Base-by-base conservation (phyloP, 2,113 vertebrate genomes). In the Chlamydotis undulata region DNA sequence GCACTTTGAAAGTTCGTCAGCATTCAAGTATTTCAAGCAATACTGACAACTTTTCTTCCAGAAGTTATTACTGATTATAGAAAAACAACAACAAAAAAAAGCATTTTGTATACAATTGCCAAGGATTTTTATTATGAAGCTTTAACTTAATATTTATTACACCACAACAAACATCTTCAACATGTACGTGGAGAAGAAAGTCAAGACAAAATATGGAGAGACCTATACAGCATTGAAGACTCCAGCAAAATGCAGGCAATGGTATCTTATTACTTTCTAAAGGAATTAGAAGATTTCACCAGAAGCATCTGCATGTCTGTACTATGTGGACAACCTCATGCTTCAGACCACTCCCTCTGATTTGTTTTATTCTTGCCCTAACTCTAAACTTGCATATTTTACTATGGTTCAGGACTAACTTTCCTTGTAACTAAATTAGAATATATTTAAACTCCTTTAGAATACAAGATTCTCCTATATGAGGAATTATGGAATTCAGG, bases 401-500 rank as follows among this genome's bases (percentile, higher is more conserved):
- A 33, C 14, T 52, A 24, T 22, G 5, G 22, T n/a, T 61, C 4
- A 6, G 26, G 28, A 73, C 26, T 56, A 79, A 22, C 24, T 53
- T 79, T n/a, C 31, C 59, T 85, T 37, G 12, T 55, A 63, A 73
- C 15, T 19, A 71, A 73, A 68, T 31, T 2, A 59, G 19, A 82
- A 71, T 29, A 3, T 21, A 61, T 69, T 47, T 86, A 35, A 37
- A 77, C 15, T 86, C 35, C 26, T 41, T 11, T 18, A 73, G 33
- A 86, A 89, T 29, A 61, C 17, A 76, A 33, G 10, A 9, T 43
- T 76, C 29, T 73, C 26, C 24, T 22, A 26, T 52, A 68, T 8
- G 15, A 65, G 19, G 19, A 73, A 61, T 29, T 83, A 70, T 0
- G 2, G 6, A 45, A 71, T 17, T 49, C 7, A 4, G 3, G 5